Evolutionary conservation across 2,888 invertebrate species (phyloP), one percentile per base, ranked within the genome.

Genomic region (Hypselothyrea guttata): DNA sequence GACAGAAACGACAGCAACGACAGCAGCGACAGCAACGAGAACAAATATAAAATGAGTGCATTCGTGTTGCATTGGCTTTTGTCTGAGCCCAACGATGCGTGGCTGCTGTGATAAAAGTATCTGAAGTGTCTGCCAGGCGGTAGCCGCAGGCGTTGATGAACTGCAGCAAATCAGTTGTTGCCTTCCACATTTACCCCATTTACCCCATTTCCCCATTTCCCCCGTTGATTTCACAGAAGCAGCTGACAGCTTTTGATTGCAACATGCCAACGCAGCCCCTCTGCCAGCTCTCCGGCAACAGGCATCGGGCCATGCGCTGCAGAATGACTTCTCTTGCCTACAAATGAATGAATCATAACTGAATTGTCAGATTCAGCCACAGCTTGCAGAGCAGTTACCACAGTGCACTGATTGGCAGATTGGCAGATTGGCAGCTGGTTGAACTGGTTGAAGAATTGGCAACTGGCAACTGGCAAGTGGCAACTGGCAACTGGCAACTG

Each of bases 61-160:
- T 56, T 69, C 71, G 55, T 47, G 61, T 57, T 60, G 61, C 82
- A 71, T 67, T 78, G 62, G 44, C 82, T 68, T 82, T 77, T 77
- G 83, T 77, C 72, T 68, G 60, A 71, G 70, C 42, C 61, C 81
- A 84, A 65, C 84, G 84, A 81, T 75, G 84, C 84, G 84, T 84
- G 82, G 68, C 61, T 70, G 68, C 61, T 65, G 61, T 75, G 81
- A 81, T 81, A 81, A 84, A 81, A 84, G 71, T 77, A 70, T 62
- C 70, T 70, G 47, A 77, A 77, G 68, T 77, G 64, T 49, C 65
- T 57, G 42, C 38, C 52, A 58, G 54, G 48, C 54, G 35, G 34
- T 57, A 35, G 58, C 55, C 55, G 22, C 68, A 47, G 53, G 53
- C 72, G 60, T 57, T 71, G 70, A 71, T 71, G 71, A 70, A 70